These are phyloP conservation scores for Cepaea nemoralis DNA, from an alignment of 1,140 invertebrate genomes.

Conservation along the genomic window DNA sequence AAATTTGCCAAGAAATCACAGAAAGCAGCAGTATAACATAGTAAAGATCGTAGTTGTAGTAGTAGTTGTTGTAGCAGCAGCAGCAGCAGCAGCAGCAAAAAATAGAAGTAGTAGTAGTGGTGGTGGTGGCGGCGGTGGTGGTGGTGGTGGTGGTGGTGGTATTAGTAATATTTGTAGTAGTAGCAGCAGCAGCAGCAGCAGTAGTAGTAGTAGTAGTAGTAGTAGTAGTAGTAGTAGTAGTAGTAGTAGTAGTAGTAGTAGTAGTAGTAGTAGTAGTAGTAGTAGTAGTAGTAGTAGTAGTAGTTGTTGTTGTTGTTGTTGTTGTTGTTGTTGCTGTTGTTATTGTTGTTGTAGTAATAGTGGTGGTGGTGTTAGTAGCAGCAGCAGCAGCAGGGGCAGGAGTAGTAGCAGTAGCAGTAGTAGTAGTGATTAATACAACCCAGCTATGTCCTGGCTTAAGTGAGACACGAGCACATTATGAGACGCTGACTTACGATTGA, in stretches of 20 bases:
- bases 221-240: not conserved
- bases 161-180: too few species aligned
- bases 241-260: not conserved
- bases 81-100: too few species aligned
- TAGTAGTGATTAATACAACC: not conserved
- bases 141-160: too few species aligned
- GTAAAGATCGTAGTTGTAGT: too few species aligned
- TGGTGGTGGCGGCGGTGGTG: too few species aligned
- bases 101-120: not conserved
- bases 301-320: constrained; percentile 28
- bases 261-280: constrained; percentile 23
- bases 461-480: not conserved
- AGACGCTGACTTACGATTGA: constrained; percentile 14
- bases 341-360: not conserved
- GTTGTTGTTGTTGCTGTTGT: not conserved
- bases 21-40: too few species aligned
- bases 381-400: too few species aligned
- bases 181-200: too few species aligned
- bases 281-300: constrained; percentile 20
- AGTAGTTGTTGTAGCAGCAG: too few species aligned
- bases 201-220: not conserved
- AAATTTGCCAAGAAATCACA: too few species aligned
- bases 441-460: not conserved
- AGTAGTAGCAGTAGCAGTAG: not conserved
- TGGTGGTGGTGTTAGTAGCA: too few species aligned